Evolutionary conservation across 2,888 invertebrate genomes (phyloP).

Genomic region (Galerucella calmariensis): DNA sequence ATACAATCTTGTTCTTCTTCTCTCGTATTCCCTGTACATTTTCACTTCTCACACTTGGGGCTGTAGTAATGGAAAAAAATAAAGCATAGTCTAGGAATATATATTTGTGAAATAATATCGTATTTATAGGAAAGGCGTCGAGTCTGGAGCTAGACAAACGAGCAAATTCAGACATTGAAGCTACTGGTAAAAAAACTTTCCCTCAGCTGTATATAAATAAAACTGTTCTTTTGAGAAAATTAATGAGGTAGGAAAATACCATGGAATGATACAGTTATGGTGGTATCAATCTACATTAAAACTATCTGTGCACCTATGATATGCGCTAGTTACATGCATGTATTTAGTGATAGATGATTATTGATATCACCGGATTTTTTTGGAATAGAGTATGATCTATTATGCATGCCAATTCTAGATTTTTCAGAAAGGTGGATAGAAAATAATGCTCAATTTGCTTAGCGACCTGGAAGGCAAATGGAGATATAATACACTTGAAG

Average conservation of each 20-base stretch:
- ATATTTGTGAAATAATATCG: background rate
- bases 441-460: background rate
- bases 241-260: background rate
- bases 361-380: background rate
- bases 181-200: background rate
- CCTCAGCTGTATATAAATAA: constrained; percentile 11
- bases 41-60: too few relatives aligned
- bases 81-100: background rate
- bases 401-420: background rate
- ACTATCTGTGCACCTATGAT: background rate
- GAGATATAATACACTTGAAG: too few relatives aligned
- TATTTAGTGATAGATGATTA: background rate
- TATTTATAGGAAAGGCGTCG: background rate
- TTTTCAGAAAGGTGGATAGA: background rate
- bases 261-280: background rate
- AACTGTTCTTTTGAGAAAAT: constrained; percentile 1
- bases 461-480: too few relatives aligned
- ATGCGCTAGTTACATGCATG: background rate
- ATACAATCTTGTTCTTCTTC: too few relatives aligned
- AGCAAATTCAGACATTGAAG: background rate
- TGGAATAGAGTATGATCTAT: background rate
- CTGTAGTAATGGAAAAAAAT: too few relatives aligned
- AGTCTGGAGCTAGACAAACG: background rate
- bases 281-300: background rate
- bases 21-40: too few relatives aligned